Percentiles rank a stretch among this genome's conserved stretches.
Conservation (phyloP, 2,797 vertebrate species). For the Anas georgica region DNA sequence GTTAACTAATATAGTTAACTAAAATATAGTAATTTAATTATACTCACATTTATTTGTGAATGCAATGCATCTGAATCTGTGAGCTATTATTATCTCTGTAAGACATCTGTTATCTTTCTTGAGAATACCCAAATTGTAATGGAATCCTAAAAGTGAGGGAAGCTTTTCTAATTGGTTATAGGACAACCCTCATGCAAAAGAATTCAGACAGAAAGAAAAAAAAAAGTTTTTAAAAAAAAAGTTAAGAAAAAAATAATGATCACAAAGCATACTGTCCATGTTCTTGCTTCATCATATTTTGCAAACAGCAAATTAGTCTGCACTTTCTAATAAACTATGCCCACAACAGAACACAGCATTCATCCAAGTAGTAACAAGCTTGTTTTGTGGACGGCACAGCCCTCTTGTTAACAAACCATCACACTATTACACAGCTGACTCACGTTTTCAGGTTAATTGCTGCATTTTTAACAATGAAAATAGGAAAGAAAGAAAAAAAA, state of each 20-base stretch:
- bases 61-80: neutral
- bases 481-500: neutral
- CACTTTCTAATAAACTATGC: neutral
- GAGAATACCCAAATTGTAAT: neutral
- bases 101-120: neutral
- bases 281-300: neutral
- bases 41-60: neutral
- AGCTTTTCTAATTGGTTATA: neutral
- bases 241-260: neutral
- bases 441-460: neutral
- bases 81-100: neutral
- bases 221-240: neutral
- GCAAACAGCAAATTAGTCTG: neutral
- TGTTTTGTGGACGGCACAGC: rapidly evolving
- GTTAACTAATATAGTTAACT: too few relatives aligned
- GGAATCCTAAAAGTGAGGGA: neutral
- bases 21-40: neutral
- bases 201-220: neutral
- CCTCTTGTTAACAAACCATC: neutral
- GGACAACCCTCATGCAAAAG: neutral
- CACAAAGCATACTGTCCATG: neutral
- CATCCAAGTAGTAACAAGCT: rapidly evolving
- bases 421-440: neutral
- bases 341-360: neutral
- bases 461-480: neutral